Percentiles rank a stretch among this genome's conserved stretches.
phyloP scores from a whole-genome alignment of 2,113 vertebrate genomes.

The Petrocephalus microphthalmus region DNA sequence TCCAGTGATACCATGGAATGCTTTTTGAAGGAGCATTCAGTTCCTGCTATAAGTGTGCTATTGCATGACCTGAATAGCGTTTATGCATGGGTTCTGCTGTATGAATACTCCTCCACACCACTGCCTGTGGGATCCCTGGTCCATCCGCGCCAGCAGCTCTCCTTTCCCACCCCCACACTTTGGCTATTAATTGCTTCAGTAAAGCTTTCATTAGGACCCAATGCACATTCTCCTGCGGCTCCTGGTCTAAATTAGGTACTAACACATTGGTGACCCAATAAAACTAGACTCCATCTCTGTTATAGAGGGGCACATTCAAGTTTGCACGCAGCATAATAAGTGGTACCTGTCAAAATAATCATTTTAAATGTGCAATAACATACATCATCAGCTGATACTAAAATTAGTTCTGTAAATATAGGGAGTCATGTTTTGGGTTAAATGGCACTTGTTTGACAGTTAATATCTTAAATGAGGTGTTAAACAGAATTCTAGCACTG shows the following conservation, averaged over 20 bases:
- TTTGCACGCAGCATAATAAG: not conserved
- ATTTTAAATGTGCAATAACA: not conserved
- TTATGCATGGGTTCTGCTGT: not conserved
- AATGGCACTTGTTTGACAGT: not conserved
- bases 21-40: not conserved
- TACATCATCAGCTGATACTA: not conserved
- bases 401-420: not conserved
- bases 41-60: not conserved
- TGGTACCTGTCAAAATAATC: not conserved
- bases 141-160: not conserved
- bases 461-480: not conserved
- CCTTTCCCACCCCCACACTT: not conserved
- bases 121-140: not conserved
- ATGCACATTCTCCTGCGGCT: not conserved
- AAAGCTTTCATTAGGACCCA: not conserved
- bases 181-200: not conserved
- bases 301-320: not conserved
- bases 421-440: not conserved
- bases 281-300: not conserved
- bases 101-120: not conserved
- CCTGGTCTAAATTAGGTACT: not conserved
- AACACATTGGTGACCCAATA: not conserved
- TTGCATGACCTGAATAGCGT: not conserved
- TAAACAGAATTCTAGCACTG: not conserved
- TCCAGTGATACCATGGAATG: not conserved